Percentiles rank a stretch among this genome's conserved stretches.
Evolutionary conservation across 1,140 invertebrate genomes (phyloP).

Genomic region (Pantala flavescens): DNA sequence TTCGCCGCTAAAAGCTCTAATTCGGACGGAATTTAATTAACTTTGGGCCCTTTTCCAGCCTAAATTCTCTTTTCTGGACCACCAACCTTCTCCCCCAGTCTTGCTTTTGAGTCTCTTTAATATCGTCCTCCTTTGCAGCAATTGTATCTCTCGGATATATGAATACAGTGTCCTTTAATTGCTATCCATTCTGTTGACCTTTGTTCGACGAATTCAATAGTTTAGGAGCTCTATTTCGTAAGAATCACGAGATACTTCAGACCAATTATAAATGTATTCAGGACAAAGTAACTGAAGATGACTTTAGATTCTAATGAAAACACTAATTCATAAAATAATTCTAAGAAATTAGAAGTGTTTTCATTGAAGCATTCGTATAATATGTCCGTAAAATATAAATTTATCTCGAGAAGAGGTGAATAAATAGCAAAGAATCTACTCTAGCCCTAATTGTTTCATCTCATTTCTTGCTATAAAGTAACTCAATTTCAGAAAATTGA

Average conservation of each 20-base stretch:
- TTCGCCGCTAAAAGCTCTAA: constrained; percentile 8
- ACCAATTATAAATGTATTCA: no score
- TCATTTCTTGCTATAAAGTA: no score
- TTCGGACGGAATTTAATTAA: constrained; percentile 10
- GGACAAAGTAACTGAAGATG: no score
- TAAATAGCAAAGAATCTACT: no score
- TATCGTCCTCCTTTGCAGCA: not conserved
- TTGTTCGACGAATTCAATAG: not conserved
- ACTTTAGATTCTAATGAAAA: no score
- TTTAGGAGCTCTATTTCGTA: not conserved
- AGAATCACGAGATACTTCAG: not conserved
- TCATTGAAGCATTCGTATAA: no score
- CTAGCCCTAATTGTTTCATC: no score
- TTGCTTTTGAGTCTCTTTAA: not conserved
- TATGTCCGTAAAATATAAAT: no score
- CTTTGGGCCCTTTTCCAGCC: not conserved
- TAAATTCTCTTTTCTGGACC: not conserved
- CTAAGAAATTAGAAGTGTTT: no score
- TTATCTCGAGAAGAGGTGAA: no score
- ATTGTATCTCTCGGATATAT: not conserved
- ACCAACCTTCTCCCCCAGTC: not conserved
- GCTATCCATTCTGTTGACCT: not conserved
- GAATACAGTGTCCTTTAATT: not conserved
- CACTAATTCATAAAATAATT: no score
- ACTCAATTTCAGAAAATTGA: no score